Percentiles rank a stretch among this genome's conserved stretches.
Evolutionary conservation across 2,888 invertebrate genomes (phyloP).

Genomic region (Drosophila sordidula): DNA sequence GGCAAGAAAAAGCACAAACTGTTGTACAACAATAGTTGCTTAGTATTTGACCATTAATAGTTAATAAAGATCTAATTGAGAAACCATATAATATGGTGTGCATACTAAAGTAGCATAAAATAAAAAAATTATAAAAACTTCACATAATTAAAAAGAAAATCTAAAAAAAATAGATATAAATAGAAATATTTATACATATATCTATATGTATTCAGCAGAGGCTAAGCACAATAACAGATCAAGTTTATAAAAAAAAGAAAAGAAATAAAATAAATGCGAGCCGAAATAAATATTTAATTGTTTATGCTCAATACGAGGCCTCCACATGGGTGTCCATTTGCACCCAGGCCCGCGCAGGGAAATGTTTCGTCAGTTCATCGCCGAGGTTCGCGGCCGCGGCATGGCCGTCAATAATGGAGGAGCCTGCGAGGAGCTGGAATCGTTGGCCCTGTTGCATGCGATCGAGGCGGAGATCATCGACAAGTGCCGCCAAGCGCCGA

Average conservation of each 20-base stretch:
- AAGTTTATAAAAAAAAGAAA: constrained; percentile 15
- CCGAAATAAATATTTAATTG: constrained; percentile 6
- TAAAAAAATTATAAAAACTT: constrained; percentile 6
- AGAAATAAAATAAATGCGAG: constrained; percentile 39
- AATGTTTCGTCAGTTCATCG: too few relatives aligned
- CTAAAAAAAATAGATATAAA: neutral
- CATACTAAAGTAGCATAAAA: constrained; percentile 52
- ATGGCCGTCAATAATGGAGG: too few relatives aligned
- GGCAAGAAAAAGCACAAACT: constrained; percentile 1
- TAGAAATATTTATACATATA: constrained; percentile 30
- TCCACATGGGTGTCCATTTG: too few relatives aligned
- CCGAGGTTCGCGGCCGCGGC: too few relatives aligned
- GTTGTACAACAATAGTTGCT: constrained; percentile 52
- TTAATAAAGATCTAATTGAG: constrained; percentile 19
- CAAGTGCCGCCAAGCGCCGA: constrained; percentile 11
- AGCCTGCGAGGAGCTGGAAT: too few relatives aligned
- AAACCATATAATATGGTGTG: constrained; percentile 27
- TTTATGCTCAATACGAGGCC: neutral
- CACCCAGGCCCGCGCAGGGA: too few relatives aligned
- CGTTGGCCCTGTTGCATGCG: too few relatives aligned
- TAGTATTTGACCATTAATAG: constrained; percentile 28
- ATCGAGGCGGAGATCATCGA: too few relatives aligned
- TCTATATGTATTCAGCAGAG: constrained; percentile 39
- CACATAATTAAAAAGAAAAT: neutral
- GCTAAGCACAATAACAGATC: constrained; percentile 34